Conservation (phyloP, 2,888 invertebrate species). For the Drosophila glabriapex region DNA sequence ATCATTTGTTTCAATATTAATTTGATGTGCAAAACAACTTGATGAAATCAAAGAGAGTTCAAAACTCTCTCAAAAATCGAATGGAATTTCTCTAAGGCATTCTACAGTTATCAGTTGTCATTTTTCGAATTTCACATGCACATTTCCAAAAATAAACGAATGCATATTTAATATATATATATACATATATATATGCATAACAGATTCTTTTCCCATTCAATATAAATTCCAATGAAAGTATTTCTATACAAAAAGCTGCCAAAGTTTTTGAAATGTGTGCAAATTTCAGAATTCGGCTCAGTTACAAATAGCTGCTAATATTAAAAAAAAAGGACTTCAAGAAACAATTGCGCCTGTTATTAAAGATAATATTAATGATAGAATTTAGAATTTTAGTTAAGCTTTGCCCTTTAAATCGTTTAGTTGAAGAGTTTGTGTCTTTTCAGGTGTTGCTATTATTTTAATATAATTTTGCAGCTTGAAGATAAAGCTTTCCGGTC, state of each 20-base stretch:
- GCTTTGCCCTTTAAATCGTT: background rate
- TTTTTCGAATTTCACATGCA: background rate
- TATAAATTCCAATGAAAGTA: conserved; percentile 39
- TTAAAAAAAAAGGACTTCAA: background rate
- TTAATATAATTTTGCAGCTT: background rate
- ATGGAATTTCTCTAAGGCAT: background rate
- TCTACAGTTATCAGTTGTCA: background rate
- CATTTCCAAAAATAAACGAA: conserved; percentile 17
- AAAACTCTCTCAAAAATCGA: background rate
- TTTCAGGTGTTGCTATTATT: background rate
- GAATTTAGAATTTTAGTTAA: background rate
- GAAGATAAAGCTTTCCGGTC: background rate
- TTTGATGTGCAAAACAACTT: conserved; percentile 1
- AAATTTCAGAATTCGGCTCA: conserved; percentile 20
- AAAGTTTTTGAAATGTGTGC: conserved; percentile 22
- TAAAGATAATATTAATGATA: background rate
- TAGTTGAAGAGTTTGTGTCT: background rate
- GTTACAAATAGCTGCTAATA: conserved; percentile 9
- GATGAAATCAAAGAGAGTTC: background rate
- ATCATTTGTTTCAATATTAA: conserved; percentile 4
- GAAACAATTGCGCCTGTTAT: conserved; percentile 20
- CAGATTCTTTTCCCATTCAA: conserved; percentile 14
- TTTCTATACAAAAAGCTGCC: conserved; percentile 30
- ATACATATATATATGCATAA: conserved; percentile 6
- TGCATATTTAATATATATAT: conserved; percentile 15